Evolutionary conservation across 2,888 invertebrate species (phyloP).

Genomic region (Pseudolycoriella hygida): DNA sequence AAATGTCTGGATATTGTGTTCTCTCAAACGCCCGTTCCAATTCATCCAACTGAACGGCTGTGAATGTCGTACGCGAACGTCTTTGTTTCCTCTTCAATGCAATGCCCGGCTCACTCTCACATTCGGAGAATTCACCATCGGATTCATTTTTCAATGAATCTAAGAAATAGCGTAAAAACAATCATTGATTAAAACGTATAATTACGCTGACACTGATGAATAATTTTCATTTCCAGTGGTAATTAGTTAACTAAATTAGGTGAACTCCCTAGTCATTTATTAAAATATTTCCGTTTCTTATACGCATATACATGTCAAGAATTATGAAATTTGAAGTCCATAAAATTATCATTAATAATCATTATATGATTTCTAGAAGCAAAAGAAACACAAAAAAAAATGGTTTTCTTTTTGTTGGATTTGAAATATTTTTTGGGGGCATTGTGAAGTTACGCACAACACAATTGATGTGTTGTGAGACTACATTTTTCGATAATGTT

Average conservation of each 20-base stretch:
- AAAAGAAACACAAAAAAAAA: neutral
- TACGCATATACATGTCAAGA: neutral
- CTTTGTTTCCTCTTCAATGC: conserved; percentile 66
- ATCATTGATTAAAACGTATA: neutral
- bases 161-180: conserved; percentile 12
- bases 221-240: conserved; percentile 2
- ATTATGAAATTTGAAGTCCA: conserved; percentile 3
- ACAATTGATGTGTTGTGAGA: neutral
- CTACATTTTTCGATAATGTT: no score
- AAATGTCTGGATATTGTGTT: conserved; percentile 81
- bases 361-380: neutral
- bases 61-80: conserved; percentile 71
- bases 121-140: conserved; percentile 35
- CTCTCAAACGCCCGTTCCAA: conserved; percentile 68
- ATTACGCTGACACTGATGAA: conserved; percentile 2
- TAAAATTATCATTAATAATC: conserved; percentile 9
- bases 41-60: conserved; percentile 66
- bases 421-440: neutral
- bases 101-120: conserved; percentile 68
- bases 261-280: conserved; percentile 5
- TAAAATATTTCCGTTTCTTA: conserved; percentile 3
- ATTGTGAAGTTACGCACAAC: neutral
- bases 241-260: conserved; percentile 5
- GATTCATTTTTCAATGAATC: conserved; percentile 19
- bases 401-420: neutral